Conservation (phyloP, 2,888 invertebrate species). For the Cosmia pyralina region DNA sequence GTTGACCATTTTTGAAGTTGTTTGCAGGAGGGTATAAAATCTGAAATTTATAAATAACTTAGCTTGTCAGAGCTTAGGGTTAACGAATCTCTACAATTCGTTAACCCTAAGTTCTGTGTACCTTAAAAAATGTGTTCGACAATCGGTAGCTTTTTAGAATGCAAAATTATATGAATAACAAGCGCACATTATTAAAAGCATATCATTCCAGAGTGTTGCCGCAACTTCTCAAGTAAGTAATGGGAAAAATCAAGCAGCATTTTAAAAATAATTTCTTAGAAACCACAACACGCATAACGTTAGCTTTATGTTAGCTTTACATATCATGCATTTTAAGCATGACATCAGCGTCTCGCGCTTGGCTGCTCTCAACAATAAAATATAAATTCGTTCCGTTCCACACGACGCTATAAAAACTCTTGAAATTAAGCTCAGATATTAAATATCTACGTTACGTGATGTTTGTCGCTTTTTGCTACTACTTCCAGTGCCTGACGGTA, state of each 20-base stretch:
- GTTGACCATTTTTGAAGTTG: too few relatives aligned
- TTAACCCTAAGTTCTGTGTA: too few relatives aligned
- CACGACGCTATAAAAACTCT: conserved; percentile 68
- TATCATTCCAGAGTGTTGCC: conserved; percentile 22
- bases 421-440: conserved; percentile 63
- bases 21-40: too few relatives aligned
- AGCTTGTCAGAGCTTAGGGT: too few relatives aligned
- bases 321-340: conserved; percentile 70
- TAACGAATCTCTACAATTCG: too few relatives aligned
- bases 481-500: conserved; percentile 23
- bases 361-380: conserved; percentile 74
- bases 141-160: neutral
- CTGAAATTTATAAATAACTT: neutral
- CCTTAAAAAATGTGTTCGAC: neutral
- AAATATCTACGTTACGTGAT: conserved; percentile 53
- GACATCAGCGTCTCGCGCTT: conserved; percentile 79
- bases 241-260: conserved; percentile 55
- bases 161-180: neutral
- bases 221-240: conserved; percentile 31
- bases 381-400: conserved; percentile 70
- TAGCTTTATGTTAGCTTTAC: conserved; percentile 67
- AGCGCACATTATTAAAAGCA: conserved; percentile 5
- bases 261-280: conserved; percentile 65
- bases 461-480: conserved; percentile 43
- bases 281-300: conserved; percentile 57